These are phyloP conservation scores for Orthonychiurus folsomi DNA, from an alignment of 2,888 invertebrate species.

Conservation along the genomic window DNA sequence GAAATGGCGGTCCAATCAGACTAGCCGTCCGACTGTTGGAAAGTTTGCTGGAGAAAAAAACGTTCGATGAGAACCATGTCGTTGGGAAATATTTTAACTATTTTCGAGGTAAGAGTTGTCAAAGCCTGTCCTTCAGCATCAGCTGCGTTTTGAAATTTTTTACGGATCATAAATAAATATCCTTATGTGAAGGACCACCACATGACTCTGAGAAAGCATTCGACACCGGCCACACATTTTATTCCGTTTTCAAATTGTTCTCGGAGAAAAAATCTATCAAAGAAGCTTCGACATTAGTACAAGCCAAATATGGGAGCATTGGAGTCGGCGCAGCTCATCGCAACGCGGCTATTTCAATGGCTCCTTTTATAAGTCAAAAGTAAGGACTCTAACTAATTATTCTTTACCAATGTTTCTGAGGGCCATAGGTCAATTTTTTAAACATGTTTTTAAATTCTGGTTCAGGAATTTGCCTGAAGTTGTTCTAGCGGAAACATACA, in stretches of 20 bases:
- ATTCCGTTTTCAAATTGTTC: background rate
- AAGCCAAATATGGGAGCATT: conserved; percentile 8
- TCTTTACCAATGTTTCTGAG: background rate
- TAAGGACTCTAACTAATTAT: background rate
- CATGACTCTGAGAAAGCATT: conserved; percentile 10
- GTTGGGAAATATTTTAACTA: conserved; percentile 1
- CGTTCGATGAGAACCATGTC: background rate
- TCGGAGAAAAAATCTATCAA: background rate
- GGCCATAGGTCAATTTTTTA: too few relatives aligned
- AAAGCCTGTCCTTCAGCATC: too few relatives aligned
- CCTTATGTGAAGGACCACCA: conserved; percentile 3
- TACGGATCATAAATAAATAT: background rate
- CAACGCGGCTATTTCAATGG: conserved; percentile 2
- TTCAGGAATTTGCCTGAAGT: too few relatives aligned
- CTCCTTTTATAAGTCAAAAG: background rate
- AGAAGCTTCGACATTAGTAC: background rate
- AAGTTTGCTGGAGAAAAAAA: background rate
- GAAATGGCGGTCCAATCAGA: conserved; percentile 5
- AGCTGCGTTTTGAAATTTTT: background rate
- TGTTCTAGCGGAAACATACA: conserved; percentile 3
- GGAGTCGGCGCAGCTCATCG: conserved; percentile 9
- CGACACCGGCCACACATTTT: conserved; percentile 7
- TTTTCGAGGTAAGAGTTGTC: conserved; percentile 5
- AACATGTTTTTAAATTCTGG: too few relatives aligned
- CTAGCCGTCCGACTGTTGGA: background rate